Evolutionary conservation across 2,888 invertebrate species (phyloP), one percentile per base, ranked within the genome.

Genomic region (Deilephila elpenor): DNA sequence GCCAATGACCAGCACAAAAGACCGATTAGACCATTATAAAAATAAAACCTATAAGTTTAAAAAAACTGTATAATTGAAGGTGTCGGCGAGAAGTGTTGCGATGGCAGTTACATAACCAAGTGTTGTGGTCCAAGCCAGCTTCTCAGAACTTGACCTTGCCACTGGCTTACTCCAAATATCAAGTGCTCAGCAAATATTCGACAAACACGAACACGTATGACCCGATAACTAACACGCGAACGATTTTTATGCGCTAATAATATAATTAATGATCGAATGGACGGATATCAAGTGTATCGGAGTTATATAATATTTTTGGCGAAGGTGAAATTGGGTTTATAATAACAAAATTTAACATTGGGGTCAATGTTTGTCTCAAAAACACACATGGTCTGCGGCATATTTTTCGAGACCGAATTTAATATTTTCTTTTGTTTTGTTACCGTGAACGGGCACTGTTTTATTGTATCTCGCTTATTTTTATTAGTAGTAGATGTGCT

Each of bases 131-230:
- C 83, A 83, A 85, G 82, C 83, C 82, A 82, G 82, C 79, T 79
- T 80, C 78, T 84, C 80, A 79, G 86, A 88, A 85, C 89, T 91
- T 91, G 91, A 91, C 91, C 92, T 92, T 91, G 91, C 80, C 78
- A 80, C 74, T 74, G 77, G 70, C 71, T 74, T 74, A 61, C 60
- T 75, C 71, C 71, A 32, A 71, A 71, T 71, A 75, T 71, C 6
- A 70, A 70, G 73, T 60, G 53, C 71, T 70, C 60, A 60, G 53
- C 70, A 75, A 72, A 74, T 71, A 71, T 29, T 59, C 20, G 37
- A 20, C 64, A 44, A 64, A 44, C 64, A 64, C 64, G 64, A 64
- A 44, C 64, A 64, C 44, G 37, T 44, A 64, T 64, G 44, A 20
- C 64, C 64, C n/a, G 62, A 62, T 62, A 64, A 37, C 20, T 64